phyloP scores from a whole-genome alignment of 2,797 vertebrate genomes.

The Phrynocephalus forsythii region DNA sequence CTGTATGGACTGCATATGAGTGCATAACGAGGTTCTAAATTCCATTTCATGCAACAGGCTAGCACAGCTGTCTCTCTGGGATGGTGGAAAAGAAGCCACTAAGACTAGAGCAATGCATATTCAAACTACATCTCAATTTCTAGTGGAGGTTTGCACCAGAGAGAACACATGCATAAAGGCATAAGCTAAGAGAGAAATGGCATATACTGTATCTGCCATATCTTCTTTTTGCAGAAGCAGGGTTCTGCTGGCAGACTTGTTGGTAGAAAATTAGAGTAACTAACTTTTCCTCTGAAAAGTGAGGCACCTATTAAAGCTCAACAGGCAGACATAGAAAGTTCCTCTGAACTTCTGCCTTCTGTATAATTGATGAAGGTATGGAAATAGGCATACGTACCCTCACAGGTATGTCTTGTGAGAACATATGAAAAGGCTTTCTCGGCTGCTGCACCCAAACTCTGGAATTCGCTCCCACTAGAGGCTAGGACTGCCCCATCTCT shows the following conservation, averaged over 20 bases:
- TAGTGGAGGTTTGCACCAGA: background rate
- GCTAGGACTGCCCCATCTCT: no score
- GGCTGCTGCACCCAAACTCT: no score
- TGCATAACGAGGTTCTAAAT: no score
- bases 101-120: background rate
- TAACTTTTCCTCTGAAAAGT: background rate
- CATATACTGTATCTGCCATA: background rate
- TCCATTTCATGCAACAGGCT: no score
- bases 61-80: background rate
- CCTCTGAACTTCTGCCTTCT: background rate
- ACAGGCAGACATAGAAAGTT: background rate
- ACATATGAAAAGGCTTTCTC: no score
- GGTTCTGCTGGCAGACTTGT: background rate
- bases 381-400: background rate
- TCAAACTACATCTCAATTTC: background rate
- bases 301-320: background rate
- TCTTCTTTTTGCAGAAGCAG: background rate
- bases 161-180: no score
- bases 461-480: no score
- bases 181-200: no score
- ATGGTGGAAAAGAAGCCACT: background rate
- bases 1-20: no score
- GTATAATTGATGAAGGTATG: background rate
- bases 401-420: no score
- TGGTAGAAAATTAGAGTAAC: background rate